Evolutionary conservation across 2,797 vertebrate species (phyloP), one percentile per base, ranked within the genome.

Genomic region (Microcaecilia unicolor): DNA sequence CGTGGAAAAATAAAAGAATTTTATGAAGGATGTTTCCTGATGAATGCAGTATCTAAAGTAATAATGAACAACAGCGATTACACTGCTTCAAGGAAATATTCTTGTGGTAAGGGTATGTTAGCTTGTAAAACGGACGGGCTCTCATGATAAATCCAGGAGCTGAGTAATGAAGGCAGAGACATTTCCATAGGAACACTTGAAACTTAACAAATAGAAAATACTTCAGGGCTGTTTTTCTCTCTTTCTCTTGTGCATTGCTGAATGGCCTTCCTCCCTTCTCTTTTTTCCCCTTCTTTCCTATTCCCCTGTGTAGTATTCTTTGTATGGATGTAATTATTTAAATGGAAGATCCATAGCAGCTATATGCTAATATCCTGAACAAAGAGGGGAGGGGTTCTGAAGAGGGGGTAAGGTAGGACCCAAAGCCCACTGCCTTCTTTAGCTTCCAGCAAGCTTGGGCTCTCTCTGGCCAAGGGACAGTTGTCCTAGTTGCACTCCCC

Each of bases 351-450:
- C 87, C 84, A 59, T 59, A 80, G 86, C 89, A 91, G 90, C 90
- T 92, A 92, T 92, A 94, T 92, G 89, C 88, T 91, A 93, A 94
- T 92, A 45, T 63, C 58, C 44, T 8, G 70, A 81, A 91, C 89
- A 92, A 91, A 87, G 76, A 55, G 62, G n/a, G n/a, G 67, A 52
- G 67, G 70, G 77, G 84, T 80, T 79, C 62, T 25, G 38, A 45
- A 48, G 36, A 30, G 34, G 36, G 21, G 15, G 46, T 38, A 44
- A 86, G 83, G 86, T 86, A n/a, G n/a, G n/a, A n/a, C n/a, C n/a
- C n/a, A n/a, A n/a, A n/a, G n/a, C n/a, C n/a, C n/a, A n/a, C n/a
- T n/a, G n/a, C n/a, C n/a, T n/a, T n/a, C n/a, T n/a, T n/a, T n/a
- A n/a, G n/a, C n/a, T n/a, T n/a, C n/a, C n/a, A n/a, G n/a, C n/a